phyloP scores from a whole-genome alignment of 2,888 invertebrate species.

The Dryobotodes eremita region DNA sequence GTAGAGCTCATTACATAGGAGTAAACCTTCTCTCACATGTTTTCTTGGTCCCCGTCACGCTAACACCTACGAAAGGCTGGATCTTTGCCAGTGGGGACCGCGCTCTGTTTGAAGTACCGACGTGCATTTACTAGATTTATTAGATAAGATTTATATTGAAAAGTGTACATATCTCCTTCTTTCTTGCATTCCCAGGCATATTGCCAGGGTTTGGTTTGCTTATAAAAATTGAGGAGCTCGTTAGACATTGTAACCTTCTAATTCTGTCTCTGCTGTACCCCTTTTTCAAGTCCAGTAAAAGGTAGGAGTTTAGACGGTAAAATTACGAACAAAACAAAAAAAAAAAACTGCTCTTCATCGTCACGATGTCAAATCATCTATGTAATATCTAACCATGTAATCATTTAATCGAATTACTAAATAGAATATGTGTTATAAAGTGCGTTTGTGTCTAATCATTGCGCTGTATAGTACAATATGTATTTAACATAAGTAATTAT shows the following conservation, averaged over 20 bases:
- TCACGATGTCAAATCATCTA: not conserved
- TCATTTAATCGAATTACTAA: not conserved
- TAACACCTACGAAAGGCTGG: slow-evolving; percentile 71
- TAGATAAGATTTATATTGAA: slow-evolving; percentile 76
- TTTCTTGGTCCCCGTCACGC: slow-evolving; percentile 31
- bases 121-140: slow-evolving; percentile 80
- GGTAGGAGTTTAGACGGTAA: not conserved
- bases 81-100: slow-evolving; percentile 78
- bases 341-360: not conserved
- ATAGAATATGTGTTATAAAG: too few relatives aligned
- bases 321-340: not conserved
- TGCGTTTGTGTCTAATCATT: too few relatives aligned
- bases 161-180: slow-evolving; percentile 58
- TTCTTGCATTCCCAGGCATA: slow-evolving; percentile 51
- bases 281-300: not conserved
- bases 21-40: slow-evolving; percentile 34
- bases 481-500: too few relatives aligned
- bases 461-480: too few relatives aligned
- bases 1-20: not conserved
- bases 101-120: slow-evolving; percentile 77
- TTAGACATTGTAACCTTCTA: slow-evolving; percentile 15
- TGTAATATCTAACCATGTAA: not conserved
- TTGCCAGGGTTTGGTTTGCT: slow-evolving; percentile 45
- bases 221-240: slow-evolving; percentile 12
- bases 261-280: too few relatives aligned